These are phyloP conservation scores for Ceriagrion tenellum DNA, from an alignment of 2,888 invertebrate genomes.

Conservation along the genomic window DNA sequence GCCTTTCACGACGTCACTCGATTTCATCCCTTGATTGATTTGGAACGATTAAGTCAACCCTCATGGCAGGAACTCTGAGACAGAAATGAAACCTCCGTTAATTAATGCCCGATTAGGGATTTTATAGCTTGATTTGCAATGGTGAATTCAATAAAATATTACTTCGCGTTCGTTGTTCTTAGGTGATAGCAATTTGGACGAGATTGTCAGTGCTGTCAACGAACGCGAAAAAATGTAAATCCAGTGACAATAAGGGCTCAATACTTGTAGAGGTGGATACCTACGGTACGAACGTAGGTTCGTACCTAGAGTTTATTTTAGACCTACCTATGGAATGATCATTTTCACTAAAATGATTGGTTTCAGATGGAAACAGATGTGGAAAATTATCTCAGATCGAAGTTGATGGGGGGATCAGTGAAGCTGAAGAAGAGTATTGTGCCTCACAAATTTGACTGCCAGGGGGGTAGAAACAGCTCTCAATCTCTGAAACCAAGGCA, in stretches of 20 bases:
- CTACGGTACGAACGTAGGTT: not conserved
- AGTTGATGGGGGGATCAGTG: constrained; percentile 18
- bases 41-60: not conserved
- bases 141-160: not conserved
- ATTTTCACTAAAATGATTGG: not conserved
- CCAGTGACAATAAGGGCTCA: not conserved
- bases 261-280: not conserved
- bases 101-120: not conserved
- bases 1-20: constrained; percentile 11
- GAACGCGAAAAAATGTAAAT: constrained; percentile 2
- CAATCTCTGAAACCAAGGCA: constrained; percentile 18
- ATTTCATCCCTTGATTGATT: constrained; percentile 18
- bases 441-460: constrained; percentile 2
- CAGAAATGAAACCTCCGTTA: not conserved
- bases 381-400: not conserved
- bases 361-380: constrained; percentile 11
- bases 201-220: not conserved
- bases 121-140: not conserved
- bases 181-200: constrained; percentile 11
- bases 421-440: constrained; percentile 1
- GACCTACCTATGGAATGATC: not conserved
- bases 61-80: constrained; percentile 2
- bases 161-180: constrained; percentile 18
- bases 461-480: constrained; percentile 2
- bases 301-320: not conserved